Base-by-base conservation (phyloP, 1,140 invertebrate species). In the Pantala flavescens region DNA sequence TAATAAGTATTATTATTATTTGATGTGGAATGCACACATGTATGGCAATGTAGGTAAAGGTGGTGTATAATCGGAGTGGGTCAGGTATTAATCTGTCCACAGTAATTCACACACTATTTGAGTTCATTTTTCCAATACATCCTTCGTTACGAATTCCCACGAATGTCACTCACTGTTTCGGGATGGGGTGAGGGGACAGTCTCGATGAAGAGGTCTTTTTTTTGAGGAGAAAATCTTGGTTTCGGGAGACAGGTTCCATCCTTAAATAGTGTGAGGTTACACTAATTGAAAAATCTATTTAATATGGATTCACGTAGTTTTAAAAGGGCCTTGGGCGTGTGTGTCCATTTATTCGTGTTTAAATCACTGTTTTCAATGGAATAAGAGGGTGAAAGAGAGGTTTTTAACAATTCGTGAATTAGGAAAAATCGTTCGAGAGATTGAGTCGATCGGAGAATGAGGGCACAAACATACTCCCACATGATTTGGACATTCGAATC, bases 1-100 rank as follows among this genome's bases (percentile, higher is more conserved):
- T 63, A 63, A 63, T 63, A 63, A 63, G 49, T 63, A 63, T 63
- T 63, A 63, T 63, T 63, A 63, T 63, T 63, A 63, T 63, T 63
- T 63, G 49, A 63, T 63, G 49, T 63, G 49, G 49, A 63, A 63
- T 63, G 49, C 49, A 63, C 49, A 63, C 49, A 63, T 63, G 49
- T 63, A 63, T 63, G 49, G 49, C 49, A 63, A 63, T 63, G 49
- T 63, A 63, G 49, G 49, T 63, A 63, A 63, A 63, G 49, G 49
- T 63, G n/a, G 49, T 63, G 14, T 63, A 63, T 63, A 63, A 63
- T 63, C 49, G 49, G 49, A 63, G 49, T 63, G 49, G 49, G 49
- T 63, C 49, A 21, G 49, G 49, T 63, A 19, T 63, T 63, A 19
- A 7, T 63, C 49, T 21, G 14, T 63, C 49, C 49, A 21, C n/a